Base-by-base conservation (phyloP, 2,797 vertebrate genomes). In the Notoglanidium macrostoma region DNA sequence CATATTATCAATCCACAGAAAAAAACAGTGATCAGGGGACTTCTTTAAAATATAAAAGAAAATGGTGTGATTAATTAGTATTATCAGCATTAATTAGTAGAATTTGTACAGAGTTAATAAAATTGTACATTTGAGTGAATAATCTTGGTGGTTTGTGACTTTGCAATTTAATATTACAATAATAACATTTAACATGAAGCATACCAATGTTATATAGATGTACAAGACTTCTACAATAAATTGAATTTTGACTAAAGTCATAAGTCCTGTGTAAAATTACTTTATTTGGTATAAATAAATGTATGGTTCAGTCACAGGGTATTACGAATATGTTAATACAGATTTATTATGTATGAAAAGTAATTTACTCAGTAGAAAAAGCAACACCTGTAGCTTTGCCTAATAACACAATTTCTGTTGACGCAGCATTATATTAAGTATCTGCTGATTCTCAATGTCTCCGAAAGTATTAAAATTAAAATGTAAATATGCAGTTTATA, bases 361-460 rank as follows among this genome's bases (percentile, higher is more conserved):
- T 83, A 86, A 29, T 86, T 81, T 74, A 79, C 63, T n/a, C 86
- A 83, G 81, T 76, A 83, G 40, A 79, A 88, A 89, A 78, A 74
- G 19, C 78, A 87, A 59, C 88, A 88, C 77, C 87, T 90, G 88
- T 80, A 77, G 84, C 26, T 83, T 72, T 87, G 82, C 78, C 87
- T 89, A 77, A 79, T 83, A 85, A 88, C 88, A 74, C 29, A 17
- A 77, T 72, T 85, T 83, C 61, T 61, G 40, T 26, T 59, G 51
- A 76, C 49, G 44, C 51, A 70, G 32, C 77, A 89, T 51, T 81
- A 29, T 15, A 84, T 54, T 23, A 32, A 78, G 65, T 82, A 77
- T 63, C 74, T 44, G 63, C 7, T 82, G 59, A 61, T 70, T 76
- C 54, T 49, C 68, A 29, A 29, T 63, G 32, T 32, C 49, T 84